phyloP scores from a whole-genome alignment of 2,888 invertebrate genomes.

The Philonicus albiceps region DNA sequence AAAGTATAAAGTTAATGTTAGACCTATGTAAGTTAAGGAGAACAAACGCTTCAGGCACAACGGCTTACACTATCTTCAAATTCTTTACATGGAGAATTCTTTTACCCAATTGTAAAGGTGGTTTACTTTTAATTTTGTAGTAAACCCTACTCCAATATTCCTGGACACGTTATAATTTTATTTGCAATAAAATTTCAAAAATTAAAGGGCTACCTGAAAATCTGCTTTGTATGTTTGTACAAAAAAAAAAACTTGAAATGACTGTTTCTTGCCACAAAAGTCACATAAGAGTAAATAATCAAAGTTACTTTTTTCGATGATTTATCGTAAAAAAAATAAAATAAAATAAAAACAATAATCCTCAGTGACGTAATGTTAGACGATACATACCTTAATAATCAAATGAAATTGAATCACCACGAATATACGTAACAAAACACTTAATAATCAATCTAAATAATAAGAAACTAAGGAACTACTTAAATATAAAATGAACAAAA shows the following conservation, averaged over 20 bases:
- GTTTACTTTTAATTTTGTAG: background rate
- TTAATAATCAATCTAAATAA: conserved; percentile 37
- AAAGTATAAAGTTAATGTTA: conserved; percentile 26
- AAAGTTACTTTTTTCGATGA: background rate
- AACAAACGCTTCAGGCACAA: background rate
- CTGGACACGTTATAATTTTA: background rate
- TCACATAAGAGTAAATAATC: background rate
- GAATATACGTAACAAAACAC: conserved; percentile 46
- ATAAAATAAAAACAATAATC: conserved; percentile 6
- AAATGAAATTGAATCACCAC: conserved; percentile 37
- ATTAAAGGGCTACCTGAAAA: background rate
- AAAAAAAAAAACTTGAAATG: conserved; percentile 13
- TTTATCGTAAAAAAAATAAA: conserved; percentile 6
- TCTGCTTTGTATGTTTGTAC: conserved; percentile 7
- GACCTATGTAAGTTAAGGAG: background rate
- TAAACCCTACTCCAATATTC: background rate
- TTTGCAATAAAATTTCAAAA: background rate
- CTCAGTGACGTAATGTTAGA: conserved; percentile 10
- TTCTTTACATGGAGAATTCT: background rate
- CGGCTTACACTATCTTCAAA: conserved; percentile 14
- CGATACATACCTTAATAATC: conserved; percentile 14
- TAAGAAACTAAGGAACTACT: conserved; percentile 22
- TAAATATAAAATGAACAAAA: conserved; percentile 25
- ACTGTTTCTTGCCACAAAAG: conserved; percentile 36
- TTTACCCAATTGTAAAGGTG: background rate